Base-by-base conservation (phyloP, 2,888 invertebrate species). In the Acleris holmiana region DNA sequence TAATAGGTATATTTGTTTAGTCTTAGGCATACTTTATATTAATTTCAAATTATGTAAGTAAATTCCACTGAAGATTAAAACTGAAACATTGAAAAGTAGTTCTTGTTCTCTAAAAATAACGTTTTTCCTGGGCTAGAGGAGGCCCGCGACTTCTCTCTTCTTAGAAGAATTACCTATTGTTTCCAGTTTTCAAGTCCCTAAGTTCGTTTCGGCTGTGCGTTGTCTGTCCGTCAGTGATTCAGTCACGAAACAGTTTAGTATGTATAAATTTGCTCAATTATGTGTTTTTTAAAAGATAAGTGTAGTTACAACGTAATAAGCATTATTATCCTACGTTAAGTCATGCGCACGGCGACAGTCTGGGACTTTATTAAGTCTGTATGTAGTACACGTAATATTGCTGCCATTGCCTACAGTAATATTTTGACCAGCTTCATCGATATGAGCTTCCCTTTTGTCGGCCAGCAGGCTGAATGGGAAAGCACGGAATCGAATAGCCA, bases 401-500 rank as follows among this genome's bases (percentile, higher is more conserved):
- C 41, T 23, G 21, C 29, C 8, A 29, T 54, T 41, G 3, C 41
- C n/a, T 17, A 47, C 18, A 23, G 41, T 41, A 59, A 55, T 19
- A 35, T 21, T 65, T 55, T 35, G 41, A 54, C 49, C 35, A 51
- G 47, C 21, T 41, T 41, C 29, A 49, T 59, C 59, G 58, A 58
- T 64, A 58, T 64, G 46, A 47, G 64, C 53, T 48, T 54, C 53
- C 59, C 59, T 60, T 60, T 65, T 55, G 65, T 48, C 65, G 65
- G 59, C 23, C 54, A 55, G 59, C 59, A 49, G 29, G 44, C 55
- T 15, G 60, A 65, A 65, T 65, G 84, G 84, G 89, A 89, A 89
- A 89, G 89, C 84, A 78, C 73, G 74, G 79, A 82, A 85, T 85
- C 79, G 80, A 85, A 83, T 80, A 80, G 78, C 79, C 79, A 80